Evolutionary conservation across 2,113 vertebrate species (phyloP).

Genomic region (Brachyistius frenatus): DNA sequence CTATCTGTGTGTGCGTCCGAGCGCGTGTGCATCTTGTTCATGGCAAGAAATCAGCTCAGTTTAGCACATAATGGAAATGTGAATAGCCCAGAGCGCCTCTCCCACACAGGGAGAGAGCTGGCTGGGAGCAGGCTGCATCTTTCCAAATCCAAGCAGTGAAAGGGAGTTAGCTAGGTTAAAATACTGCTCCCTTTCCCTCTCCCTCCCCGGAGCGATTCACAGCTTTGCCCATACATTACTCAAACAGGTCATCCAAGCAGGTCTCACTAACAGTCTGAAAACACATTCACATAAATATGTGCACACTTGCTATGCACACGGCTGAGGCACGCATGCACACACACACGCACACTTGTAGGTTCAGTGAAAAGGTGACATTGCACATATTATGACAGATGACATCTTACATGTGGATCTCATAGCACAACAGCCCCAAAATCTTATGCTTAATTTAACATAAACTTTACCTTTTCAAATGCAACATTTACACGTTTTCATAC

Average conservation of each 20-base stretch:
- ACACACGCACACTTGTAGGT: constrained; percentile 41
- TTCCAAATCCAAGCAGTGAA: constrained; percentile 79
- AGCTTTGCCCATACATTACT: constrained; percentile 79
- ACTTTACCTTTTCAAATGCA: constrained; percentile 67
- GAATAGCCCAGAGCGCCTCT: constrained; percentile 79
- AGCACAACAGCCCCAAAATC: constrained; percentile 58
- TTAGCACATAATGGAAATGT: constrained; percentile 84
- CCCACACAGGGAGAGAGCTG: constrained; percentile 79
- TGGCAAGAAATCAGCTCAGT: constrained; percentile 83
- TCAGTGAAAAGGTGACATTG: constrained; percentile 66
- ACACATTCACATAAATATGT: constrained; percentile 66
- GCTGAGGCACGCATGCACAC: constrained; percentile 19
- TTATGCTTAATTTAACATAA: constrained; percentile 88
- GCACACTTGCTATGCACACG: constrained; percentile 34
- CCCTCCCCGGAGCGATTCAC: constrained; percentile 72
- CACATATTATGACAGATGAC: constrained; percentile 73
- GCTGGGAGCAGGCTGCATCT: constrained; percentile 73
- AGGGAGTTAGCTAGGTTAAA: constrained; percentile 78
- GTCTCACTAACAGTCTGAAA: constrained; percentile 72
- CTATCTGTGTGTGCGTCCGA: constrained; percentile 65
- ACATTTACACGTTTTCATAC: constrained; percentile 40
- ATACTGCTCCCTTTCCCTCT: constrained; percentile 62
- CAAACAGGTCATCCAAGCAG: constrained; percentile 82
- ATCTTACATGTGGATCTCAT: constrained; percentile 34
- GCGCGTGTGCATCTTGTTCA: constrained; percentile 77